phyloP scores from a whole-genome alignment of 2,888 invertebrate genomes.

The Dynastes hyllus region DNA sequence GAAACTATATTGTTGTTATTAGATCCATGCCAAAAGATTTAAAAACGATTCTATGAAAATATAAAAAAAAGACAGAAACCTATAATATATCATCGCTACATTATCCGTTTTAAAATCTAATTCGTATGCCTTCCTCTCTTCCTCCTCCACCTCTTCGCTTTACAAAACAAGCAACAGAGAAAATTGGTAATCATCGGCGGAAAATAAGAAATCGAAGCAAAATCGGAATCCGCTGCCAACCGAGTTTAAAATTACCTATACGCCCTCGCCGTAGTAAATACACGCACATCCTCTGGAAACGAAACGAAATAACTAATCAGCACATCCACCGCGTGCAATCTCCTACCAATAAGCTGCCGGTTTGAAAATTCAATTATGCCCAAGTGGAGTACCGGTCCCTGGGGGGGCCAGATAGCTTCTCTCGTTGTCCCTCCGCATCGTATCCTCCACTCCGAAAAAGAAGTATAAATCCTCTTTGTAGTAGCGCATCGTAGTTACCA shows the following conservation, averaged over 20 bases:
- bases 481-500: slow-evolving; percentile 54
- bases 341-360: slow-evolving; percentile 70
- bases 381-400: slow-evolving; percentile 66
- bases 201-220: slow-evolving; percentile 50
- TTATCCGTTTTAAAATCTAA: too few species aligned
- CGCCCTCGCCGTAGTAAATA: slow-evolving; percentile 60
- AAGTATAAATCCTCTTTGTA: slow-evolving; percentile 57
- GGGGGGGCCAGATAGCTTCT: slow-evolving; percentile 57
- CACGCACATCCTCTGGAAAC: slow-evolving; percentile 61
- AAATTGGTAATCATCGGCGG: slow-evolving; percentile 41
- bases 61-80: too few species aligned
- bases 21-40: too few species aligned
- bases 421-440: slow-evolving; percentile 58
- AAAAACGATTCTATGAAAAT: too few species aligned
- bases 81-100: too few species aligned
- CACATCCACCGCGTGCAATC: slow-evolving; percentile 65
- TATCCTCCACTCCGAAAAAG: slow-evolving; percentile 57
- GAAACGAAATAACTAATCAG: slow-evolving; percentile 70
- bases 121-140: too few species aligned
- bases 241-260: slow-evolving; percentile 69
- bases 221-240: slow-evolving; percentile 59
- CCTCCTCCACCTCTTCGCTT: too few species aligned
- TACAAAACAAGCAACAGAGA: not conserved
- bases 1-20: too few species aligned
- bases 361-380: slow-evolving; percentile 71